Conservation (phyloP, 2,113 vertebrate species). For the Passer domesticus region DNA sequence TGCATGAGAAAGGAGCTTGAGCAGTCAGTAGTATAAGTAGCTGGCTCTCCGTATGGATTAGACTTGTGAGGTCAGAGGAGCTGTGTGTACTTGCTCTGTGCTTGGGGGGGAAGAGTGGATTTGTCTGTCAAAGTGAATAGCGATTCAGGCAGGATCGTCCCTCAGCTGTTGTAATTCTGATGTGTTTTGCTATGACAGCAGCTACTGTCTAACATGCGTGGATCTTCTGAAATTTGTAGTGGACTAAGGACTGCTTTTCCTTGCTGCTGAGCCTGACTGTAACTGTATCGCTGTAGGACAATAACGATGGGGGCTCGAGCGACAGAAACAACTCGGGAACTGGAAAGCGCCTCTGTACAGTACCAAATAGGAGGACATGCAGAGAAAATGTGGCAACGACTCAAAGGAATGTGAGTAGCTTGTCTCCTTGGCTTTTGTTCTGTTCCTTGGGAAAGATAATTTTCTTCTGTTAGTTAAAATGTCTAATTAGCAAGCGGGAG, state of each 20-base stretch:
- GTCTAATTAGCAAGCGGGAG: background rate
- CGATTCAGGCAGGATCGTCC: conserved; percentile 55
- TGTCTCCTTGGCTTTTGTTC: conserved; percentile 45
- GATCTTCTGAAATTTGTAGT: conserved; percentile 54
- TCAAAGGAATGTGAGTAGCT: conserved; percentile 85
- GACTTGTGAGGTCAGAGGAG: conserved; percentile 74
- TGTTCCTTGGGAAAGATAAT: background rate
- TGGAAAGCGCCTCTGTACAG: conserved; percentile 75
- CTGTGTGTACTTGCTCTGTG: conserved; percentile 69
- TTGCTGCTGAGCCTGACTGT: conserved; percentile 73
- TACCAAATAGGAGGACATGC: conserved; percentile 79
- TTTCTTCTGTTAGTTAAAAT: conserved; percentile 36
- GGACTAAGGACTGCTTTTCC: conserved; percentile 71
- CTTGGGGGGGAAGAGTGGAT: conserved; percentile 44
- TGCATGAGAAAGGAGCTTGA: conserved; percentile 63
- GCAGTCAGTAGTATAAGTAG: conserved; percentile 63
- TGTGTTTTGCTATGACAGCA: conserved; percentile 58
- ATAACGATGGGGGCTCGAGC: conserved; percentile 78
- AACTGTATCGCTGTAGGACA: conserved; percentile 70
- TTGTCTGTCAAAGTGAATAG: conserved; percentile 70
- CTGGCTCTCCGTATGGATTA: conserved; percentile 67
- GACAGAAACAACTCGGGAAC: conserved; percentile 67
- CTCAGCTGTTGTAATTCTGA: conserved; percentile 65
- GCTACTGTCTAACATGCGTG: conserved; percentile 50
- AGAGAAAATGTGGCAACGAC: conserved; percentile 84